Base-by-base conservation (phyloP, 2,888 invertebrate genomes). In the Leucophora obtusa region DNA sequence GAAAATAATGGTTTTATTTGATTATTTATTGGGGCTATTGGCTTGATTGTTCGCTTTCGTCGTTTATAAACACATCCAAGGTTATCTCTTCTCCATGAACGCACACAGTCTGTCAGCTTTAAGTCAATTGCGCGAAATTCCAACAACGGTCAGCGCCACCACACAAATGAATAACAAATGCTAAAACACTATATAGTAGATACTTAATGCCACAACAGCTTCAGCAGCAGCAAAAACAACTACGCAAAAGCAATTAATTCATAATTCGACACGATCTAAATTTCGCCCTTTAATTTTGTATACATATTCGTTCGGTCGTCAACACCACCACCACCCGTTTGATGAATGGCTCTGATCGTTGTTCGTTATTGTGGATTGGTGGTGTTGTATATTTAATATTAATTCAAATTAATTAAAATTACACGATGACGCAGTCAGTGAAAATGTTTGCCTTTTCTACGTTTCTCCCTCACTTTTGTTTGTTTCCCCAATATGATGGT, bases 341-440 rank as follows among this genome's bases (percentile, higher is more conserved):
- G 65, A 71, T 71, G 56, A 70, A 62, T 68, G n/a, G n/a, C 63
- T 10, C 62, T 10, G 60, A 71, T 77, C 59, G 54, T 59, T 70
- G 62, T 53, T 54, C n/a, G 43, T 21, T 56, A 24, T 47, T 47
- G 33, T 62, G 60, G 59, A 63, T 62, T 69, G 75, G 62, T 80
- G 68, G 71, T 51, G 60, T 66, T 47, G 17, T 24, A 18, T 43
- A 58, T 74, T 63, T 8, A 18, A 65, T 51, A 58, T 72, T 56
- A 65, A 68, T 83, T 56, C 18, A 72, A 79, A 80, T 77, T 79
- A 81, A 81, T 81, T 82, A 73, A 76, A 82, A 76, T 82, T 82
- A 82, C 83, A 76, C 76, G 71, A 79, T 82, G 83, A 84, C 80
- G 83, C 75, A 81, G 82, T 73, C 35, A 58, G 56, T 62, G 65